Base-by-base conservation (phyloP, 1,140 invertebrate genomes). In the Drosophila ohnishii region DNA sequence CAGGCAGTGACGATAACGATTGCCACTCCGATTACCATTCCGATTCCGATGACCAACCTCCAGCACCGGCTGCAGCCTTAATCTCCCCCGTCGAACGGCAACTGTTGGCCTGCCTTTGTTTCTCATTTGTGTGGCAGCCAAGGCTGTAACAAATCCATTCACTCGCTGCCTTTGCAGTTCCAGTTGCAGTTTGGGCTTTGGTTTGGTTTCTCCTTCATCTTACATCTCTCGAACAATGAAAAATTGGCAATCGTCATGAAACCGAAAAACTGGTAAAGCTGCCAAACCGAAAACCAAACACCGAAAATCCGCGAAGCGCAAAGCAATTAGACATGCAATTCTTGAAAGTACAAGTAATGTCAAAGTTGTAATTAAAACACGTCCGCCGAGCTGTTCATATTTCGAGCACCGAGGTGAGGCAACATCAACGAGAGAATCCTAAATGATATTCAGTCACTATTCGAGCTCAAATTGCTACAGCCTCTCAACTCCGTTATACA, bases 301-400 rank as follows among this genome's bases (percentile, higher is more conserved):
- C 45, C 16, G 5, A 66, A 45, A 67, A 62, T 30, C 45, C 61
- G 59, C 66, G 64, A 85, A 84, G 81, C 81, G 81, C 81, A 80
- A 77, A 80, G 78, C 81, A 85, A 84, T 85, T 84, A 85, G 81
- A 85, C 81, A 84, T 84, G 81, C 81, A 78, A 84, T 84, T 85
- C 82, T 84, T 62, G 81, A 84, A 84, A 80, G 81, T 84, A 70
- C 69, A 83, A 48, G 75, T 85, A 77, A 66, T 84, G 81, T 84
- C 81, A 84, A 77, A 85, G 75, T 78, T 78, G 81, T 80, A 84
- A 84, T 84, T 80, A 85, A 85, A 80, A 77, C 59, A 73, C 72
- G 59, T 71, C 62, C 56, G 71, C 48, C 19, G 64, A 66, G 45
- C 42, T 64, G 58, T 67, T 75, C 22, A 57, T 47, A 51, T 34